Conservation (phyloP, 2,888 invertebrate species). For the Scaeva pyrastri region DNA sequence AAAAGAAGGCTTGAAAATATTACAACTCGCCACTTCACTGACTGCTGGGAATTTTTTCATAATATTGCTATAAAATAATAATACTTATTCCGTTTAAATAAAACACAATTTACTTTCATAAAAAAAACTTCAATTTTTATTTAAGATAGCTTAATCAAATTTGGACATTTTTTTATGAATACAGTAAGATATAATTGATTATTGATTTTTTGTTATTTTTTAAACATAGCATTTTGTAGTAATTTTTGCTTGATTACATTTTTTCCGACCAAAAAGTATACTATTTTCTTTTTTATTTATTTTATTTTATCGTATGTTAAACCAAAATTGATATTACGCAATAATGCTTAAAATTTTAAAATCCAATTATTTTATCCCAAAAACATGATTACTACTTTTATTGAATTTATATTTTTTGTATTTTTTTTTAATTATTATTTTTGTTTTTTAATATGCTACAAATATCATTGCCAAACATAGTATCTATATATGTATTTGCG, state of each 20-base stretch:
- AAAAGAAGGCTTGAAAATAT: too few species aligned
- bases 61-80: too few species aligned
- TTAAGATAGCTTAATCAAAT: slow-evolving; percentile 75
- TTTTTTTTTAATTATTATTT: slow-evolving; percentile 17
- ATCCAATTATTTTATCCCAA: slow-evolving; percentile 72
- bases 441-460: slow-evolving; percentile 62
- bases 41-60: too few species aligned
- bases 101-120: slow-evolving; percentile 61
- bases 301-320: slow-evolving; percentile 39
- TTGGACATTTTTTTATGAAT: slow-evolving; percentile 74
- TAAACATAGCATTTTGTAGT: slow-evolving; percentile 60
- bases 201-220: slow-evolving; percentile 65
- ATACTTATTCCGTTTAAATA: not conserved
- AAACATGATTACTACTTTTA: slow-evolving; percentile 71
- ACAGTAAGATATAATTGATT: slow-evolving; percentile 72
- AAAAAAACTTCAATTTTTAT: slow-evolving; percentile 73
- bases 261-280: slow-evolving; percentile 61
- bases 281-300: slow-evolving; percentile 35
- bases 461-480: slow-evolving; percentile 66
- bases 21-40: too few species aligned
- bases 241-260: slow-evolving; percentile 39
- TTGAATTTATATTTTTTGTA: slow-evolving; percentile 43
- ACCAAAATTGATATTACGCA: slow-evolving; percentile 35
- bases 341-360: slow-evolving; percentile 53
- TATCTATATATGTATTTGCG: slow-evolving; percentile 47